Conservation (phyloP, 2,797 vertebrate genomes). For the Neosalanx taihuensis region DNA sequence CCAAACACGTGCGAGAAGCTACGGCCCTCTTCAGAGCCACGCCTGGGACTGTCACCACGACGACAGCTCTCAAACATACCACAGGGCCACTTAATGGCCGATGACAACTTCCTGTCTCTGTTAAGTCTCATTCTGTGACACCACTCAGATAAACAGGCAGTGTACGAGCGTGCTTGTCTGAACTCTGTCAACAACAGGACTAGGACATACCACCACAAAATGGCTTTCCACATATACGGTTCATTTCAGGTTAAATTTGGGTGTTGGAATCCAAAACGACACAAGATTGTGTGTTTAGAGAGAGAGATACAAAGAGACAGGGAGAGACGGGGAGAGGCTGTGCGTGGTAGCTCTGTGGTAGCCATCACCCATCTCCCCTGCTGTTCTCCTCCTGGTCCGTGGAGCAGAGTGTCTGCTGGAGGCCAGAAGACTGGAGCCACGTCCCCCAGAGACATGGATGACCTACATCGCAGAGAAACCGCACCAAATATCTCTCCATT, state of each 20-base stretch:
- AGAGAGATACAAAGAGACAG: no score
- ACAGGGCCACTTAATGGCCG: slow-evolving; percentile 8
- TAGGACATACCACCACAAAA: no score
- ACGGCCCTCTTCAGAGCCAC: slow-evolving; percentile 2
- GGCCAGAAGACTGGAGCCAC: slow-evolving; percentile 38
- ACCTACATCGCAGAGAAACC: slow-evolving; percentile 50
- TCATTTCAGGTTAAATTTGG: no score
- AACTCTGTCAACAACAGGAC: slow-evolving; percentile 15
- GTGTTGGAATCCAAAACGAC: no score
- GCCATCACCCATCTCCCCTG: slow-evolving; percentile 27
- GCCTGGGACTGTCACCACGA: slow-evolving; percentile 43
- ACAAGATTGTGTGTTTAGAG: no score
- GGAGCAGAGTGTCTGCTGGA: slow-evolving; percentile 36
- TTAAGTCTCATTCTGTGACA: slow-evolving; percentile 13
- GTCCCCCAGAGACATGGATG: slow-evolving; percentile 48
- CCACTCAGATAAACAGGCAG: neutral
- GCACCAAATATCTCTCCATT: slow-evolving; percentile 4
- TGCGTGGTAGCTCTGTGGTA: slow-evolving; percentile 7
- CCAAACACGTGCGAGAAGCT: slow-evolving; percentile 15
- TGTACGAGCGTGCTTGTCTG: neutral
- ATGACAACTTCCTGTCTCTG: slow-evolving; percentile 30
- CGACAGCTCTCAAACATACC: slow-evolving; percentile 24
- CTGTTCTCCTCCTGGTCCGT: slow-evolving; percentile 7
- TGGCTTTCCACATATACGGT: no score
- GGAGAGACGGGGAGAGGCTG: neutral